phyloP scores from a whole-genome alignment of 2,113 vertebrate species.

The Dryoscopus gambensis region DNA sequence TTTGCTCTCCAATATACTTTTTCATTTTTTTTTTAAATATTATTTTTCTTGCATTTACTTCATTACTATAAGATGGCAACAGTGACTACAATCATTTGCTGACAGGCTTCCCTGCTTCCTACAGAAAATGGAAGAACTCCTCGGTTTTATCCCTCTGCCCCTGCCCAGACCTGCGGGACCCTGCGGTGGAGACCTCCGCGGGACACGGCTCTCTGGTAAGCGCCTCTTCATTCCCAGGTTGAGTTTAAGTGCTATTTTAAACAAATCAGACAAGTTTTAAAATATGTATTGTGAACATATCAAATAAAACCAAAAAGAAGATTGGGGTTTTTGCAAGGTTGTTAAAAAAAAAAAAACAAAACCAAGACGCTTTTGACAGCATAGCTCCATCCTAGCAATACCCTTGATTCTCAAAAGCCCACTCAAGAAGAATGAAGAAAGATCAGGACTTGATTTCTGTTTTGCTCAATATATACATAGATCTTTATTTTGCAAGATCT shows the following conservation, averaged over 20 bases:
- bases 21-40: too few relatives aligned
- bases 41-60: background rate
- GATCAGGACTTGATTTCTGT: background rate
- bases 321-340: background rate
- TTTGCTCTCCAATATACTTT: background rate
- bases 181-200: background rate
- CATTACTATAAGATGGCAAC: background rate
- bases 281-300: fast-evolving
- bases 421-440: background rate
- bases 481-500: background rate
- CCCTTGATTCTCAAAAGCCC: background rate
- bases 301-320: background rate
- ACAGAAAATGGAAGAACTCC: background rate
- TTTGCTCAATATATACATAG: background rate
- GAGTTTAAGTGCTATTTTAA: background rate
- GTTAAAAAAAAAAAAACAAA: background rate
- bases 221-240: background rate
- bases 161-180: background rate
- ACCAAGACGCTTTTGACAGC: background rate
- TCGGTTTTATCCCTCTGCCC: too few relatives aligned
- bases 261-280: background rate
- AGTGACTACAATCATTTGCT: background rate
- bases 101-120: background rate
- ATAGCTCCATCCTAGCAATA: background rate
- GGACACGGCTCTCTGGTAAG: background rate